Evolutionary conservation across 2,113 vertebrate genomes (phyloP).

Genomic region (Macroglossus sobrinus): DNA sequence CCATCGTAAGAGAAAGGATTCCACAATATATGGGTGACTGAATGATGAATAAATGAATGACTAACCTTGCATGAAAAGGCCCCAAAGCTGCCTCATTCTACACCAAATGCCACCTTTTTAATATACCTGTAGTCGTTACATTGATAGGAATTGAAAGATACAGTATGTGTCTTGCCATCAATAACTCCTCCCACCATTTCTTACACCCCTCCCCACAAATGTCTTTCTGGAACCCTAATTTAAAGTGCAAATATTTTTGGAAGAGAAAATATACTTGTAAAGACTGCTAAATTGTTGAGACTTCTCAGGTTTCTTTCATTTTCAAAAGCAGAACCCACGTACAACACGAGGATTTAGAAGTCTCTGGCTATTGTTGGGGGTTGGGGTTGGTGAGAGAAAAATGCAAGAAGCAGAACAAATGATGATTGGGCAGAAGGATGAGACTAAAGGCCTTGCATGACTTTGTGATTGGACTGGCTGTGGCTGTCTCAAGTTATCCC

Average conservation of each 20-base stretch:
- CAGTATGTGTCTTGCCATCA: not conserved
- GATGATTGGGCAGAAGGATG: not conserved
- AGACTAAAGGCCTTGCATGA: accelerated
- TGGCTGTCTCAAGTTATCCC: not conserved
- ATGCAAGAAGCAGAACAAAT: not conserved
- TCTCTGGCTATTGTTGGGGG: not conserved
- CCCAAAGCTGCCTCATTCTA: not conserved
- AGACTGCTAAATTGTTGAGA: not conserved
- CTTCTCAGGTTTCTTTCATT: not conserved
- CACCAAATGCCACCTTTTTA: not conserved
- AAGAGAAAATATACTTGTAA: not conserved
- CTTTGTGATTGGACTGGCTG: no score
- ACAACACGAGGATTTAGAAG: not conserved
- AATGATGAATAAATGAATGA: not conserved
- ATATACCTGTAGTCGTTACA: not conserved
- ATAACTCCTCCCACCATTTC: not conserved
- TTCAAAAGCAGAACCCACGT: not conserved
- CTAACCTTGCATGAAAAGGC: not conserved
- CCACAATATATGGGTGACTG: not conserved
- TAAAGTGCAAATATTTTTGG: not conserved
- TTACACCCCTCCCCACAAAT: not conserved
- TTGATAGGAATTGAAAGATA: not conserved
- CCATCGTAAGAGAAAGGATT: not conserved
- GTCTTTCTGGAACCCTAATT: constrained; percentile 25
- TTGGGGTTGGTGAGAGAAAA: not conserved